phyloP scores from a whole-genome alignment of 2,113 vertebrate genomes.

The Cryptomyrus ogoouensis region DNA sequence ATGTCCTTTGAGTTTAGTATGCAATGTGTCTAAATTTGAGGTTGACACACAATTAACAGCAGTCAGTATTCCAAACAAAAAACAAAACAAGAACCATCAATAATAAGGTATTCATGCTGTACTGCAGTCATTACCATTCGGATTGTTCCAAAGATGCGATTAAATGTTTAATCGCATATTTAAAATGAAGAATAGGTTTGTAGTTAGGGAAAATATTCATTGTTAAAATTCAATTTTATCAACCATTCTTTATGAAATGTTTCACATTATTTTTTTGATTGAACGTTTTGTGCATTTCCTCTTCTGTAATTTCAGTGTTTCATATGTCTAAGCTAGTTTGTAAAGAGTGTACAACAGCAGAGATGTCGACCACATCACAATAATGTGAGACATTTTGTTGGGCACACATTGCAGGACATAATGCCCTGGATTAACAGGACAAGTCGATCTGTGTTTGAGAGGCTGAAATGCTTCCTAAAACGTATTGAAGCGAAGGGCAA shows the following conservation, averaged over 20 bases:
- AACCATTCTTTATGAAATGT: not conserved
- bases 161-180: not conserved
- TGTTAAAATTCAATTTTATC: not conserved
- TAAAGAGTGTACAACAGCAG: not conserved
- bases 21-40: not conserved
- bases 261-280: not conserved
- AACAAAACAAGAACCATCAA: not conserved
- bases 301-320: not conserved
- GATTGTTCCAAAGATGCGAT: not conserved
- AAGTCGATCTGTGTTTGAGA: not conserved
- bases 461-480: not conserved
- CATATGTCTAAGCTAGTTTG: not conserved
- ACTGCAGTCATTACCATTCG: not conserved
- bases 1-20: not conserved
- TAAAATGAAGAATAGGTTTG: not conserved
- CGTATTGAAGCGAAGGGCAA: not conserved
- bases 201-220: not conserved
- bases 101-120: not conserved
- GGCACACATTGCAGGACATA: not conserved
- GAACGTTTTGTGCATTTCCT: not conserved
- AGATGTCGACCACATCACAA: not conserved
- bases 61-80: not conserved
- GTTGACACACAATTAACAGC: not conserved
- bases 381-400: not conserved
- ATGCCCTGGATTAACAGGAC: not conserved